These are phyloP conservation scores for Chelon auratus DNA, from an alignment of 2,797 vertebrate species.

Conservation along the genomic window DNA sequence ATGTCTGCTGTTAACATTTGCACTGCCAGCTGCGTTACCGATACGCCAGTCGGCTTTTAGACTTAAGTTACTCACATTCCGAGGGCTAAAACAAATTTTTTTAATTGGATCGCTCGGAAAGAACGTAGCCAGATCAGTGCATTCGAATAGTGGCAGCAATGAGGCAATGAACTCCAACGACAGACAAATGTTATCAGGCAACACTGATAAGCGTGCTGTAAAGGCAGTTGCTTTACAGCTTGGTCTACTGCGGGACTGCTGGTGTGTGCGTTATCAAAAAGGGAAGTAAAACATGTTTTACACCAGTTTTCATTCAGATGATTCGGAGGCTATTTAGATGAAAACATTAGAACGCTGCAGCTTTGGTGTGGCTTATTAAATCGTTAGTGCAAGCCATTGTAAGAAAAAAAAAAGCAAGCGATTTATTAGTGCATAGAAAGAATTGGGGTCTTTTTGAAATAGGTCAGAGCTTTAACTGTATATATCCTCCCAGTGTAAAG, in stretches of 20 bases:
- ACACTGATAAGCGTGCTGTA: conserved; percentile 22
- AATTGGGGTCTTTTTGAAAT: not conserved
- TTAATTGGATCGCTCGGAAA: not conserved
- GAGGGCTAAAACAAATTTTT: not conserved
- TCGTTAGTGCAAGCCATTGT: not conserved
- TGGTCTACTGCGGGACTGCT: too few species aligned
- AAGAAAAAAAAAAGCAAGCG: conserved; percentile 6
- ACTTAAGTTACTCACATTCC: not conserved
- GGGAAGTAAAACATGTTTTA: too few species aligned
- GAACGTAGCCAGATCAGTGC: not conserved
- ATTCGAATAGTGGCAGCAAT: conserved; percentile 7
- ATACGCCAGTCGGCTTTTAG: not conserved
- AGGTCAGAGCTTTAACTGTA: too few species aligned
- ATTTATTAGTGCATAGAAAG: not conserved
- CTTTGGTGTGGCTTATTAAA: not conserved
- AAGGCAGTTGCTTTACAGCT: conserved; percentile 1
- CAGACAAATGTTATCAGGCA: conserved; percentile 29
- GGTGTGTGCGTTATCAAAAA: too few species aligned
- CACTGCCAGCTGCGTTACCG: not conserved
- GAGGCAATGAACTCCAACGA: conserved; percentile 25
- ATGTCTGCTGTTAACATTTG: not conserved
- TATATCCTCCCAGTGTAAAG: not conserved
- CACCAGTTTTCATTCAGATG: not conserved
- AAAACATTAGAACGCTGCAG: not conserved
- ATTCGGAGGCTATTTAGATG: not conserved